Base-by-base conservation (phyloP, 2,888 invertebrate genomes). In the Orgyia antiqua region DNA sequence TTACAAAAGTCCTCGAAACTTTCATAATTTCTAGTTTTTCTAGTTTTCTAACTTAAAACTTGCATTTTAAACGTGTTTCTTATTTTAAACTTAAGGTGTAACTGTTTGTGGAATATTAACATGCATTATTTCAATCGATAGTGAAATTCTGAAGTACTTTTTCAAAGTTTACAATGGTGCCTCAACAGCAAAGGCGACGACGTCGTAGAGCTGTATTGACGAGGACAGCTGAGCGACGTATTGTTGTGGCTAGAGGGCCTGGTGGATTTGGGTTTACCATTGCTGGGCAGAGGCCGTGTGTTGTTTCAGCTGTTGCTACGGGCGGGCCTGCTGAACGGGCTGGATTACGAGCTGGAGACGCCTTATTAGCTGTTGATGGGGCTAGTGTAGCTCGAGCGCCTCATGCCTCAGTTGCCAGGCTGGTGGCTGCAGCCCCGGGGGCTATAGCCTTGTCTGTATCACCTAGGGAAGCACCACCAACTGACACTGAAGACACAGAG, bases 211-310 rank as follows among this genome's bases (percentile, higher is more conserved):
- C 75, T 24, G 77, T 68, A 26, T 51, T 80, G 35, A 66, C 68
- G 10, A 66, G 80, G 44, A 75, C 73, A 36, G 92, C 94, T 19
- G 91, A 94, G 42, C 89, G 94, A 44, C 92, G 93, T 17, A 94
- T 97, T 31, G 95, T 97, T 59, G 92, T 98, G 23, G 89, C 91
- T 5, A 88, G 97, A 42, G 96, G 97, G 2, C 89, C 91, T 38
- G 94, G 94, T 58, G 98, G 98, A 5, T 98, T 96, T 69, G 98
- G 98, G n/a, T 98, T 98, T 68, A 98, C 98, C 11, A 97, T 98
- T 63, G 97, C 97, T 1, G 98, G 98, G 2, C 97, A 98, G 71
- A 93, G 96, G 64, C 98, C 98, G 0, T 98, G 98, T 69, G 94
- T 97, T 42, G 89, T 98, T 35, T 96, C 97, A 29, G 97, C 96